Evolutionary conservation across 2,888 invertebrate genomes (phyloP), one percentile per base, ranked within the genome.

Genomic region (Orthosia gothica): DNA sequence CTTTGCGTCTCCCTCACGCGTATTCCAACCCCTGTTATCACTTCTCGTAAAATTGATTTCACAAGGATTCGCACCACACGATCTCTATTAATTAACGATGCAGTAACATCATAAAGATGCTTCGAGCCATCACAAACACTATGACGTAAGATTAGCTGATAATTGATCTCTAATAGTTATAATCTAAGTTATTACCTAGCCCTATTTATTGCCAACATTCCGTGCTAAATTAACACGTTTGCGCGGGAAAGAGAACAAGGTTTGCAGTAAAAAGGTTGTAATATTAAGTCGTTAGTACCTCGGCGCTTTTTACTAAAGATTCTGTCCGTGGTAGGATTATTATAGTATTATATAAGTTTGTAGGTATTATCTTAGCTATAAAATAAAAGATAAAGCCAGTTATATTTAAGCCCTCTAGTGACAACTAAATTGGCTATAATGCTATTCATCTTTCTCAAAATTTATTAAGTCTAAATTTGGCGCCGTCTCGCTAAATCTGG

Each of bases 231-330:
- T 67, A 77, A 61, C 70, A 74, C 70, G 84, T 74, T 77, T 23
- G 52, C 58, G 62, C 62, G 55, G 20, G 66, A 83, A 81, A 74
- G 71, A 77, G 83, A 45, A 84, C 83, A 83, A 83, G 83, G 83
- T 74, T 84, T 26, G 65, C 65, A 79, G 74, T 83, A 83, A 81
- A 79, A 65, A 70, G 80, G 84, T 66, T 74, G 23, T 59, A 65
- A 52, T 67, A 20, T 63, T 59, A 76, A 58, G 68, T 45, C 18
- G 20, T 45, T 61, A 61, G 26, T 20, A 9, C 47, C 49, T 55
- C 13, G n/a, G 18, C 58, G 18, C 40, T 76, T 82, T 81, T 76
- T 64, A 73, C 26, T 69, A 52, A 61, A 23, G 26, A n/a, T 57
- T n/a, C n/a, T n/a, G n/a, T 66, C 12, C 23, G 9, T 66, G 26